Percentiles rank a stretch among this genome's conserved stretches.
Conservation (phyloP, 2,888 invertebrate species). For the Mythimna lalbum region DNA sequence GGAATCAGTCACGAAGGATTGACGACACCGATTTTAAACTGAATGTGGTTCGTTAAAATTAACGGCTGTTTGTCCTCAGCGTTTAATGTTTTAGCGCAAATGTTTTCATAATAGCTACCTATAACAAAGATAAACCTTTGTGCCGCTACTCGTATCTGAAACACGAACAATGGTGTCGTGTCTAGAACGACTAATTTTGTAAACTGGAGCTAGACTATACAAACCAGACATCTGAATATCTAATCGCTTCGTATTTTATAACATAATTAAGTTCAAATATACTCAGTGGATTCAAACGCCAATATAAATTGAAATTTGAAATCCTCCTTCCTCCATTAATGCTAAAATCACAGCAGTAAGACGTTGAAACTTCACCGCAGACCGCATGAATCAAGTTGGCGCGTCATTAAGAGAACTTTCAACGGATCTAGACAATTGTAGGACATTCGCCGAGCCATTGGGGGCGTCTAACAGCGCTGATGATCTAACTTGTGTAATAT, state of each 20-base stretch:
- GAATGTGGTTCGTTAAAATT: slow-evolving; percentile 48
- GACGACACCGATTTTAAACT: slow-evolving; percentile 54
- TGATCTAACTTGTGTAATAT: slow-evolving; percentile 85
- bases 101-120: slow-evolving; percentile 38
- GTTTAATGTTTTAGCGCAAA: slow-evolving; percentile 46
- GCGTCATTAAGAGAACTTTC: slow-evolving; percentile 76
- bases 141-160: slow-evolving; percentile 35
- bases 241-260: slow-evolving; percentile 49
- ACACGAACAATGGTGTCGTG: slow-evolving; percentile 48
- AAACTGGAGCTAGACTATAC: slow-evolving; percentile 29
- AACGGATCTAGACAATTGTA: slow-evolving; percentile 72
- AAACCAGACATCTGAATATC: slow-evolving; percentile 45
- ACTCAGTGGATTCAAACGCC: slow-evolving; percentile 37
- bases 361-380: slow-evolving; percentile 64
- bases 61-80: slow-evolving; percentile 51
- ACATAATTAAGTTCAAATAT: slow-evolving; percentile 57
- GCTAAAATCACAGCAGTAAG: slow-evolving; percentile 57
- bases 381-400: slow-evolving; percentile 77
- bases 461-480: slow-evolving; percentile 77
- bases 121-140: slow-evolving; percentile 50
- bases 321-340: slow-evolving; percentile 51
- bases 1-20: slow-evolving; percentile 60
- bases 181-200: slow-evolving; percentile 41
- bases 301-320: slow-evolving; percentile 59
- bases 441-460: slow-evolving; percentile 70